Percentiles rank a stretch among this genome's conserved stretches.
Conservation (phyloP, 2,797 vertebrate species). For the Cephalopachus bancanus region DNA sequence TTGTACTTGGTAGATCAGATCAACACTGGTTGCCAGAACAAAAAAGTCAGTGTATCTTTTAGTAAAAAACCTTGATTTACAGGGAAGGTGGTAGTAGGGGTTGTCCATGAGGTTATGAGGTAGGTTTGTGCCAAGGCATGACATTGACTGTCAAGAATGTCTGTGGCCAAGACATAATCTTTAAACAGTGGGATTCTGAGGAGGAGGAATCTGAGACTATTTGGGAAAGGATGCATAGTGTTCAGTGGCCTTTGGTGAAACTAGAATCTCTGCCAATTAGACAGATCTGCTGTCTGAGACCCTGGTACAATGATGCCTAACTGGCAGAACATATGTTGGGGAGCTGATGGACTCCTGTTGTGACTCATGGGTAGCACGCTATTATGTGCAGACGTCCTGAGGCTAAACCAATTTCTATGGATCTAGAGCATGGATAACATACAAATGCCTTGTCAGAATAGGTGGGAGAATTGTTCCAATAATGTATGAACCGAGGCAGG, state of each 20-base stretch:
- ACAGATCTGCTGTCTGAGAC: slow-evolving; percentile 89
- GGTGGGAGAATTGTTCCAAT: slow-evolving; percentile 91
- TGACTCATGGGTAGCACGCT: slow-evolving; percentile 91
- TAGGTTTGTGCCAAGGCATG: slow-evolving; percentile 89
- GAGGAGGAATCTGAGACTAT: slow-evolving; percentile 87
- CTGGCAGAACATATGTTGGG: slow-evolving; percentile 92
- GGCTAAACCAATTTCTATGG: slow-evolving; percentile 93
- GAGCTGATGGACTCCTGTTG: slow-evolving; percentile 90
- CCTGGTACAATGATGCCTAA: slow-evolving; percentile 89
- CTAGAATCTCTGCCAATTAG: slow-evolving; percentile 91
- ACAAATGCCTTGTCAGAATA: slow-evolving; percentile 92
- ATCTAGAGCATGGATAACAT: slow-evolving; percentile 92
- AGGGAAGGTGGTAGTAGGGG: slow-evolving; percentile 91
- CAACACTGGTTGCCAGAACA: neutral
- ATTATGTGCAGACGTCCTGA: slow-evolving; percentile 91
- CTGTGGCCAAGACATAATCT: slow-evolving; percentile 80
- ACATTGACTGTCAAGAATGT: slow-evolving; percentile 90
- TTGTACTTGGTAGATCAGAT: neutral
- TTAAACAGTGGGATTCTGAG: slow-evolving; percentile 92
- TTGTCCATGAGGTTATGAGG: slow-evolving; percentile 90
- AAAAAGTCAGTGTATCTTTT: slow-evolving; percentile 28
- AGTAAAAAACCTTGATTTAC: slow-evolving; percentile 77
- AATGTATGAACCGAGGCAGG: slow-evolving; percentile 90
- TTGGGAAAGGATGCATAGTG: slow-evolving; percentile 90
- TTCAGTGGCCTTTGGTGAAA: slow-evolving; percentile 89